A percentile compares a stretch with the other conserved stretches of the same genome.
Conservation (phyloP, 1,140 invertebrate species). For the Drosophila santomea region DNA sequence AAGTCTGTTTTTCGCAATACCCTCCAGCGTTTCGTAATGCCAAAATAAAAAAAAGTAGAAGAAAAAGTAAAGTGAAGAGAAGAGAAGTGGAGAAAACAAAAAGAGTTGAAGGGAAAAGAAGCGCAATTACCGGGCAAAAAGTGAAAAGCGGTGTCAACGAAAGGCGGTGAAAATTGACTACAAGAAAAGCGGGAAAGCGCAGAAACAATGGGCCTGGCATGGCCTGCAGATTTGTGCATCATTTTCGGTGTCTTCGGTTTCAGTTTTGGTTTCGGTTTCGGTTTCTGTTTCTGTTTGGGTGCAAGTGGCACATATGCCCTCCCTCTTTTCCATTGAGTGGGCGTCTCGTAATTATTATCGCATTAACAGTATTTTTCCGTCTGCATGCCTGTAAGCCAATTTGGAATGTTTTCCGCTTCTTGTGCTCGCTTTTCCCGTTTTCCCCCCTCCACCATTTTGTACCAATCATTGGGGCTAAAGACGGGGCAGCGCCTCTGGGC, state of each 20-base stretch:
- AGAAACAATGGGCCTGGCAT: not conserved
- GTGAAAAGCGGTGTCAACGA: conserved; percentile 43
- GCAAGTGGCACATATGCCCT: not conserved
- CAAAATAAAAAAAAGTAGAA: not conserved
- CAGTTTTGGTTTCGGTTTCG: not conserved
- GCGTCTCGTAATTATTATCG: conserved; percentile 49
- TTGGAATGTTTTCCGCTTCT: conserved; percentile 19
- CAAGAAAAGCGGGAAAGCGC: conserved; percentile 28
- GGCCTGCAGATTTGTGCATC: conserved; percentile 20
- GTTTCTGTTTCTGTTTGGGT: not conserved
- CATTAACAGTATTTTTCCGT: conserved; percentile 43
- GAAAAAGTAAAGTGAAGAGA: not conserved
- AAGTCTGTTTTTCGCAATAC: conserved; percentile 13
- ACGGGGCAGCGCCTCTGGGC: conserved; percentile 5
- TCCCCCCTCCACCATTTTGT: not conserved
- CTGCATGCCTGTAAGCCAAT: conserved; percentile 34
- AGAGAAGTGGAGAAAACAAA: not conserved
- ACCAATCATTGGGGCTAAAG: conserved; percentile 49
- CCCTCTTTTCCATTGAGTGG: not conserved
- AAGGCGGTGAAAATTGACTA: conserved; percentile 30
- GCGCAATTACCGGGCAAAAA: conserved; percentile 40
- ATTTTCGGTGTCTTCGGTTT: conserved; percentile 19
- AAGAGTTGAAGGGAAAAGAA: conserved; percentile 7
- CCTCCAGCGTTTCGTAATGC: conserved; percentile 26
- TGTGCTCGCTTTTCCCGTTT: conserved; percentile 12